These are phyloP conservation scores for Trichacis sp. DNA, from an alignment of 2,888 invertebrate species.

Conservation along the genomic window DNA sequence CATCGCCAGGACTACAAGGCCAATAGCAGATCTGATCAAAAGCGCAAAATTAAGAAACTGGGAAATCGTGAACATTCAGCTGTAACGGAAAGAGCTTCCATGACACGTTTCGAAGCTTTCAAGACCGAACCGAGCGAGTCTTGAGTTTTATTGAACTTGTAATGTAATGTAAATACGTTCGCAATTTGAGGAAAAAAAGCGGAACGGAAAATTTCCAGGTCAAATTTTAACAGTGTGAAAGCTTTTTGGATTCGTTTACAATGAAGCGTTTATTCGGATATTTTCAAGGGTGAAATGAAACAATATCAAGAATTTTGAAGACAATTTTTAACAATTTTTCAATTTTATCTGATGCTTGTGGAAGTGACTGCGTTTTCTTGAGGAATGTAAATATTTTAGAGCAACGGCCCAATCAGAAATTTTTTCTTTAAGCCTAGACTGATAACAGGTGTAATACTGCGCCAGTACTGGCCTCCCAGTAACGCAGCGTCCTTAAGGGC, in stretches of 20 bases:
- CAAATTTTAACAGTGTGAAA: neutral
- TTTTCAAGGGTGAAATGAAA: no score
- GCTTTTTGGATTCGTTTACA: neutral
- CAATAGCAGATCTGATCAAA: conserved; percentile 60
- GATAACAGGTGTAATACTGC: no score
- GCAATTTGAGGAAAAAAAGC: neutral
- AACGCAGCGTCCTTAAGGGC: no score
- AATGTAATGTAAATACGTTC: neutral
- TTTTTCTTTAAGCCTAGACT: no score
- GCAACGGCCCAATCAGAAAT: no score
- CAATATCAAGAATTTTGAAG: no score
- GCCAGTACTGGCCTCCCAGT: no score
- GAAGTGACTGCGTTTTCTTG: no score
- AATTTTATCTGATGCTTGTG: no score
- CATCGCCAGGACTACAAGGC: conserved; percentile 48
- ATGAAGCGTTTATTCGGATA: neutral
- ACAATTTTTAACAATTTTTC: no score
- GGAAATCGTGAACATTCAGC: conserved; percentile 10
- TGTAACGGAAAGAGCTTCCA: neutral
- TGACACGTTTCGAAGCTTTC: conserved; percentile 20
- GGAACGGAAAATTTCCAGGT: neutral
- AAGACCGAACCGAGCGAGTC: conserved; percentile 41
- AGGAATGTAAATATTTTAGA: no score
- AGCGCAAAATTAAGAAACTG: conserved; percentile 37
- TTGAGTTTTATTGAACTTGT: conserved; percentile 8